Base-by-base conservation (phyloP, 2,113 vertebrate species). In the Podarcis cretensis region DNA sequence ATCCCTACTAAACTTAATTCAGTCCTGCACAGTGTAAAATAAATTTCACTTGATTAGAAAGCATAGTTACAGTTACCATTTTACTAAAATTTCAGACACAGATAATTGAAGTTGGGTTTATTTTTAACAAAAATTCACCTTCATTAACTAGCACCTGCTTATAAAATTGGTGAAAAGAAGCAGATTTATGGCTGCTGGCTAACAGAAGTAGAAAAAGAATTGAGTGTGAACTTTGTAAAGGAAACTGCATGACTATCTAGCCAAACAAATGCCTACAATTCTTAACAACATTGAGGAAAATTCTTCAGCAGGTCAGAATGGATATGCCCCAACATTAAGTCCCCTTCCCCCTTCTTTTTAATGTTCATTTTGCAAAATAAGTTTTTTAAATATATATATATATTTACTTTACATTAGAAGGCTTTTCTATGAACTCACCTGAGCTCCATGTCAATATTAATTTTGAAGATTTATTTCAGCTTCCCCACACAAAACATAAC, bases 121-220 rank as follows among this genome's bases (percentile, higher is more conserved):
- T 86, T 91, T 93, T 14, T n/a, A 73, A 65, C 27, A 86, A 77
- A 88, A 76, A 57, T 30, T 59, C 54, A 14, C 21, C n/a, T 77
- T 88, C 32, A 68, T 83, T 82, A 82, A 87, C n/a, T 73, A 65
- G 32, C 68, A 82, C 57, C 16, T 83, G 80, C 76, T 76, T 83
- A 66, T 82, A 54, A 83, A 88, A 88, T 57, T 48, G 63, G 57
- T 77, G 59, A 83, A 88, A 77, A 83, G 37, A 32, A 40, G 6
- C 30, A 48, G 59, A 77, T 12, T 35, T 54, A 77, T 83, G 8
- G 10, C 14, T 54, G 83, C 68, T 83, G 37, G 73, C 63, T 25
- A 66, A 35, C 8, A 65, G 69, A 82, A 63, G 18, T 74, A 59
- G 59, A 69, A 43, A 32, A 2, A 35, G 48, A 21, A 59, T 35